Evolutionary conservation across 2,113 vertebrate genomes (phyloP), one percentile per base, ranked within the genome.

Genomic region (Cynopterus brachyotis): DNA sequence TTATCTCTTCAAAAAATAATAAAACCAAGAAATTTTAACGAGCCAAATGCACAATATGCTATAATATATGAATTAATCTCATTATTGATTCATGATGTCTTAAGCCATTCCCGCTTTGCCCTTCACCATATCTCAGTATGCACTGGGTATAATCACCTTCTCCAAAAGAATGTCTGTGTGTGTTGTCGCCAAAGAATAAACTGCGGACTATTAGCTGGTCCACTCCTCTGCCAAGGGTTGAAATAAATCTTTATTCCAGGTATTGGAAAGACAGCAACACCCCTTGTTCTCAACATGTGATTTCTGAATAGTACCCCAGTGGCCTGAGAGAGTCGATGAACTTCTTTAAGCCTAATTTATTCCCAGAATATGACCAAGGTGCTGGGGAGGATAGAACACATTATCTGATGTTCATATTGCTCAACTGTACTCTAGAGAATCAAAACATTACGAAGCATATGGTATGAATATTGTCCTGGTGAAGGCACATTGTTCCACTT

Each of bases 371-470:
- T 97, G 95, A 97, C 91, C 91, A 96, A 90, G 95, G 95, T 96
- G 50, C 78, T 89, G 57, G 86, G 64, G 80, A 95, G 62, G 92
- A 94, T 24, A 97, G 91, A 80, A 91, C 82, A 90, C 93, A 94
- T 97, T 94, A 97, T 97, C 93, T 93, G 94, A 96, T 95, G 95
- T 81, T 96, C 90, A 96, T 73, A 57, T 96, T 93, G 81, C 45
- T 94, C 85, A 95, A 76, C n/a, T 70, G 72, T 86, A 85, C 94
- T 64, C 85, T 86, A 86, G 93, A 93, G 96, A 93, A 76, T 96
- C 90, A 83, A 94, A 97, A 86, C 93, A 96, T 83, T 94, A 86
- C 86, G 73, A 93, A 97, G 69, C 96, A 97, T 97, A 98, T 97
- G 97, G 92, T 92, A 93, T 60, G 69, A 93, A 97, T 97, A 97